Evolutionary conservation across 2,888 invertebrate genomes (phyloP).

Genomic region (Cantharis rufa): DNA sequence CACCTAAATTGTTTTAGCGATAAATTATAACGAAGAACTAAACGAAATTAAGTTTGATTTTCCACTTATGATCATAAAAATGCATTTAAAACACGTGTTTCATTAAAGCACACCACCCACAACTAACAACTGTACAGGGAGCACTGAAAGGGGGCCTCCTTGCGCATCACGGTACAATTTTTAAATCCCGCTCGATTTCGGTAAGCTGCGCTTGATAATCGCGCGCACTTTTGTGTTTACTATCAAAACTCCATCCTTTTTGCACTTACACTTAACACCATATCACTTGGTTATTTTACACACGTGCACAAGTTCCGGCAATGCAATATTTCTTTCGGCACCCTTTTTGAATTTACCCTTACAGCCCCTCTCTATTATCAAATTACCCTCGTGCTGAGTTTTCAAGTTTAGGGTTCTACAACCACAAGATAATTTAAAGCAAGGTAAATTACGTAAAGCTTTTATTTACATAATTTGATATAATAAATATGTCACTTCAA

Average conservation of each 20-base stretch:
- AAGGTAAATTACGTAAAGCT: constrained; percentile 3
- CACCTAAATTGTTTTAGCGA: neutral
- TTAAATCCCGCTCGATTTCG: constrained; percentile 41
- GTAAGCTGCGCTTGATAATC: constrained; percentile 35
- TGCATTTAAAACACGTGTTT: constrained; percentile 34
- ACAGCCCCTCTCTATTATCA: constrained; percentile 23
- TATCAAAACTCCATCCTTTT: constrained; percentile 21
- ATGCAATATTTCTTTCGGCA: constrained; percentile 21
- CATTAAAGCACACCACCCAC: constrained; percentile 35
- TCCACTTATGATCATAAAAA: neutral
- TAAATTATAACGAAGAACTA: neutral
- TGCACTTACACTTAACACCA: neutral
- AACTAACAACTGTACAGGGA: constrained; percentile 37
- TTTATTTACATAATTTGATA: neutral
- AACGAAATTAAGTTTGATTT: neutral
- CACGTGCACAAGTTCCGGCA: constrained; percentile 16
- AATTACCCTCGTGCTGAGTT: constrained; percentile 26
- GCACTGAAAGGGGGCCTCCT: constrained; percentile 34
- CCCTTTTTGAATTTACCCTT: constrained; percentile 10
- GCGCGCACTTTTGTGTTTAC: constrained; percentile 39
- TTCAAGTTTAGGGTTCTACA: constrained; percentile 12
- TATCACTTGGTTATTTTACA: neutral
- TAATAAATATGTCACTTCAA: neutral
- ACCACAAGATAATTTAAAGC: neutral
- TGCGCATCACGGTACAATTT: constrained; percentile 38